phyloP scores from a whole-genome alignment of 2,113 vertebrate genomes.

The Hippocampus mohnikei region DNA sequence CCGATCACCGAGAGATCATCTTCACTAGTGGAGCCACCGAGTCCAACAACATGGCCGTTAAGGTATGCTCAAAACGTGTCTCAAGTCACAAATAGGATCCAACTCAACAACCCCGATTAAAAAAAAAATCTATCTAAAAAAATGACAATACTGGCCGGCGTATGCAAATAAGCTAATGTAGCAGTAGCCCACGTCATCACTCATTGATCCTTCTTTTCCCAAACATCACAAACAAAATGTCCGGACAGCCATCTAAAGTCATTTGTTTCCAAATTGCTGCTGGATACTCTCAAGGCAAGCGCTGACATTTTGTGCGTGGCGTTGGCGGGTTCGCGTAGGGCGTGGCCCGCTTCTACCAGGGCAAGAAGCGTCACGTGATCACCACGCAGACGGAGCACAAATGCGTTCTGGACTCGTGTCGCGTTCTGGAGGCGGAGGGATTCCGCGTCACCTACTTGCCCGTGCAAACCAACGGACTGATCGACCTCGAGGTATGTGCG shows the following conservation, averaged over 20 bases:
- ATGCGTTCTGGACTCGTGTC: conserved; percentile 94
- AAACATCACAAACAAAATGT: not conserved
- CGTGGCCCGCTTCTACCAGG: conserved; percentile 90
- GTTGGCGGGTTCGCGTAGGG: conserved; percentile 70
- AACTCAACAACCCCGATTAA: no score
- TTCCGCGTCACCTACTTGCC: conserved; percentile 91
- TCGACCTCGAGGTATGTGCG: conserved; percentile 82
- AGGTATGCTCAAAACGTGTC: conserved; percentile 67
- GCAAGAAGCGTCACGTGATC: conserved; percentile 88
- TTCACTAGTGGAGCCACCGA: conserved; percentile 98
- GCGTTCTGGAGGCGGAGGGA: conserved; percentile 88
- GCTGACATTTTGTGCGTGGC: not conserved
- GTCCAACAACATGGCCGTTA: conserved; percentile 96
- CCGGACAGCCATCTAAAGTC: no score
- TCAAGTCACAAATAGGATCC: not conserved
- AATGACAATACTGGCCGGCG: no score
- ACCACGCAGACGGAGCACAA: conserved; percentile 97
- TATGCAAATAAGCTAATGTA: not conserved
- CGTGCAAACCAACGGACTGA: conserved; percentile 82
- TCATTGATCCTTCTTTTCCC: not conserved
- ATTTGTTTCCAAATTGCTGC: no score
- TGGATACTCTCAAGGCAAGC: not conserved
- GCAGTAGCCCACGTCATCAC: not conserved
- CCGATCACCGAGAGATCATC: conserved; percentile 91
- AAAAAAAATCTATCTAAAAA: no score